Evolutionary conservation across 1,140 invertebrate genomes (phyloP).

Genomic region (Gonioctena quinquepunctata): DNA sequence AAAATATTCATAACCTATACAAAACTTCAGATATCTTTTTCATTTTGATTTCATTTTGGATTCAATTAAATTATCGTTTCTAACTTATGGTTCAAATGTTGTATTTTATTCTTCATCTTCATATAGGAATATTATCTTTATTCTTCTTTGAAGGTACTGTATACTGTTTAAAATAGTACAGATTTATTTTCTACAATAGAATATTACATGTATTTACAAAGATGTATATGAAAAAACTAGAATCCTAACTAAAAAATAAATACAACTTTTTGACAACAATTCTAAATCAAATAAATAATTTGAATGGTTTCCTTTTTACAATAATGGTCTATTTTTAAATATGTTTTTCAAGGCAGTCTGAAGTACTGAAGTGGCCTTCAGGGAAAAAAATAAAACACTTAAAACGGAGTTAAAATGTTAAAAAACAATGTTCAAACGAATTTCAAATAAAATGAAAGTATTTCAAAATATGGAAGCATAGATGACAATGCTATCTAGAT

Average conservation of each 20-base stretch:
- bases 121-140: too few relatives aligned
- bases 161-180: background rate
- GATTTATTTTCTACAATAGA: background rate
- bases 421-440: background rate
- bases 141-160: background rate
- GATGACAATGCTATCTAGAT: background rate
- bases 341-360: background rate
- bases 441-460: constrained; percentile 1
- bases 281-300: constrained; percentile 12
- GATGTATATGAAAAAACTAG: background rate
- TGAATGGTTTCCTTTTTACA: constrained; percentile 1
- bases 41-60: too few relatives aligned
- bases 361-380: background rate
- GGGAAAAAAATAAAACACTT: background rate
- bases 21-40: too few relatives aligned
- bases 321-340: background rate
- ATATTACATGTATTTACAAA: constrained; percentile 19
- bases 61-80: too few relatives aligned
- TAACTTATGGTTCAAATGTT: too few relatives aligned
- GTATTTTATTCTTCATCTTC: too few relatives aligned
- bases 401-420: background rate
- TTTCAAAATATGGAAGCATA: background rate
- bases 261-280: constrained; percentile 17
- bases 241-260: constrained; percentile 21
- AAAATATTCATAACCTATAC: too few relatives aligned